Base-by-base conservation (phyloP, 2,113 vertebrate genomes). In the Oophaga pumilio region DNA sequence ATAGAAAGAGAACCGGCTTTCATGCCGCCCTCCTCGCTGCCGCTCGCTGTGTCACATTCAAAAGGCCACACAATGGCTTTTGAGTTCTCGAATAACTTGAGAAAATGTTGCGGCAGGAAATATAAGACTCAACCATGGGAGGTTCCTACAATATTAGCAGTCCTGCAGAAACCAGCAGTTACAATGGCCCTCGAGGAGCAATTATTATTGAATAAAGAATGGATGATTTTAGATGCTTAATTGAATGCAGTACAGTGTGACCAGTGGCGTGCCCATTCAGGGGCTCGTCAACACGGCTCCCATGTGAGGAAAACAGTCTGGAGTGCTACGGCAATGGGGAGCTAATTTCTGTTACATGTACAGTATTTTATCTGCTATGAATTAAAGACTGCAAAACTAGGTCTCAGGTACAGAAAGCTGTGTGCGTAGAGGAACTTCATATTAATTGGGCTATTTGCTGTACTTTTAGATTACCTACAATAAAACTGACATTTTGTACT, bases 131-230 rank as follows among this genome's bases (percentile, higher is more conserved):
- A n/a, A 17, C 84, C 33, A 64, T 62, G 60, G 84, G 73, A 69
- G 56, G n/a, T 20, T 59, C 49, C n/a, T 14, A 6, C 43, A 76
- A 76, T 33, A 76, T 85, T 62, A 76, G 26, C 53, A 24, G 49
- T 60, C 18, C 53, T 62, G 56, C 22, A 66, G 43, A 62, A 62
- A 24, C 56, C 49, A 43, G 17, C 8, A 6, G 9, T 43, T 64
- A 66, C 33, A 64, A 77, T 57, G 66, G 76, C 11, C 20, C 57
- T 66, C 8, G 26, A 49, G 64, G 33, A 17, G 26, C 56, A 76
- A 77, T 86, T 77, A 59, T 78, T 85, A 76, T 26, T 85, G 82
- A 84, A 69, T 66, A 53, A 84, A 15, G 18, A 68, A 33, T 24
- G 6, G 43, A 52, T 43, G 33, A 43, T 49, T 50, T 50, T 76